A percentile compares a stretch with the other conserved stretches of the same genome.
phyloP scores from a whole-genome alignment of 37 sponge, comb jelly and placozoan species.

The Dysidea cf. avara region DNA sequence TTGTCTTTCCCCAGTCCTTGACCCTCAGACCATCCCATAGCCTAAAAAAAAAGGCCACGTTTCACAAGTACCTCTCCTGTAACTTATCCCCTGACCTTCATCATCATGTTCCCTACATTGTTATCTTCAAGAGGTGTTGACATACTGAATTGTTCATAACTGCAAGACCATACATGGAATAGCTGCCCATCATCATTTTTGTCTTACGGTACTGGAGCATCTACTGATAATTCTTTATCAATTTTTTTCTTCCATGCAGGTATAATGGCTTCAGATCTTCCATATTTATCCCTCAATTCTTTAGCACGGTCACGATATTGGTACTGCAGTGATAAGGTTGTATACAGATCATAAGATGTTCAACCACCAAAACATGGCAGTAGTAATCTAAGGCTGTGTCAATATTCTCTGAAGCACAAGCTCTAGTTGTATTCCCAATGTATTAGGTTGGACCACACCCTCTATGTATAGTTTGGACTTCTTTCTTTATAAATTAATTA shows the following conservation, averaged over 20 bases:
- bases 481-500: too few relatives aligned
- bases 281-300: constrained; percentile 80
- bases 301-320: constrained; percentile 88
- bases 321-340: too few relatives aligned
- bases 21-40: constrained; percentile 88
- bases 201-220: constrained; percentile 7
- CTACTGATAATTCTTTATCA: constrained; percentile 41
- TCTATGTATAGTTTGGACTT: too few relatives aligned
- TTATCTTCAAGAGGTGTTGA: constrained; percentile 23
- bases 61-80: too few relatives aligned
- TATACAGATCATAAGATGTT: too few relatives aligned
- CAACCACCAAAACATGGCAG: too few relatives aligned
- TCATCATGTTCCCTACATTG: constrained; percentile 70
- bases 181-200: background rate
- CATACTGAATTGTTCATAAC: constrained; percentile 57
- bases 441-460: too few relatives aligned
- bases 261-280: constrained; percentile 60
- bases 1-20: constrained; percentile 73
- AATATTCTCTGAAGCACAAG: too few relatives aligned
- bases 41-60: constrained; percentile 23
- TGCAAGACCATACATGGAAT: background rate
- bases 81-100: constrained; percentile 36
- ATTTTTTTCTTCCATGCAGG: constrained; percentile 79
- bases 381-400: too few relatives aligned
- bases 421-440: too few relatives aligned